Evolutionary conservation across 2,797 vertebrate genomes (phyloP).

Genomic region (Rachycentron canadum): DNA sequence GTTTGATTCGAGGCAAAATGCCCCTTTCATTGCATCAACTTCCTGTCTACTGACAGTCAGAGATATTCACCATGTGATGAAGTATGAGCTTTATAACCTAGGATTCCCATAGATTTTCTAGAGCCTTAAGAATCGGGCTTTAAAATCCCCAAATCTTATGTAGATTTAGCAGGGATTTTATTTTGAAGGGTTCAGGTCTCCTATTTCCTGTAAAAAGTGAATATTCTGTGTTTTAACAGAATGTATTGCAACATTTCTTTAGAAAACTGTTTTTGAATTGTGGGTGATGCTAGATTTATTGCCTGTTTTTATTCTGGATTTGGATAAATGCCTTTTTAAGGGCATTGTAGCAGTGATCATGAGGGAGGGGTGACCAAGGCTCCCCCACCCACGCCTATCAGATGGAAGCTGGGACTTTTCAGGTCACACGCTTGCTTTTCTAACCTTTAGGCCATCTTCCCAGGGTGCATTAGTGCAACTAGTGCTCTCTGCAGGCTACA

Average conservation of each 20-base stretch:
- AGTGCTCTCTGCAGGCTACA: not conserved
- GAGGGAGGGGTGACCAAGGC: not conserved
- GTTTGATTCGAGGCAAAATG: not conserved
- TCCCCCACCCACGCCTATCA: not conserved
- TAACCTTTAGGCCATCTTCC: not conserved
- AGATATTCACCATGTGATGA: not conserved
- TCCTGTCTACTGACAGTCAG: not conserved
- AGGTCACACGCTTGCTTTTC: not conserved
- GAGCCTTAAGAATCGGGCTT: not conserved
- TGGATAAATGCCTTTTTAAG: too few relatives aligned
- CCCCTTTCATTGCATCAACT: not conserved
- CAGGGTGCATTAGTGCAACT: not conserved
- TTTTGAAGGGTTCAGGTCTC: not conserved
- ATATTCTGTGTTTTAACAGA: not conserved
- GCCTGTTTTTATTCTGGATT: too few relatives aligned
- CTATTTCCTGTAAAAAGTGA: not conserved
- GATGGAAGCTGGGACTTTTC: not conserved
- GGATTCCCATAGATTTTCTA: not conserved
- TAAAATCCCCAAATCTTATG: not conserved
- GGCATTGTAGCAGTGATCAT: not conserved
- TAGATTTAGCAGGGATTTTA: not conserved
- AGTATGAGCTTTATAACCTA: not conserved
- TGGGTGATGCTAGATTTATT: not conserved
- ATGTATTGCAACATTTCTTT: not conserved
- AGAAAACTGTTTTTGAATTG: too few relatives aligned